Base-by-base conservation (phyloP, 1,140 invertebrate genomes). In the Drosophila punjabiensis region DNA sequence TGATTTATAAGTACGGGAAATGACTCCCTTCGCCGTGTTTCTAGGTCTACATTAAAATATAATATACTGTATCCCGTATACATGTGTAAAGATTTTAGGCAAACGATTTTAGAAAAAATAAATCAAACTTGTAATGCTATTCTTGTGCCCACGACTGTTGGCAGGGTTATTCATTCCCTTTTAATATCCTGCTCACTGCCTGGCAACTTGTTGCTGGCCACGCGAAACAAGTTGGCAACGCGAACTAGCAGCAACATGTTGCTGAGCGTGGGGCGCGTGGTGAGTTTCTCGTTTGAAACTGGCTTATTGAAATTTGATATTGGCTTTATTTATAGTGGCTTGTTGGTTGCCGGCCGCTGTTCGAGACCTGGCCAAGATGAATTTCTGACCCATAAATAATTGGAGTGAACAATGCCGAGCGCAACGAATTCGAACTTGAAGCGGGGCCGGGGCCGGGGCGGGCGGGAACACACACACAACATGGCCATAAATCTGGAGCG, bases 331-430 rank as follows among this genome's bases (percentile, higher is more conserved):
- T 74, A 64, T 55, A 43, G 33, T 56, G 41, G 30, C 50, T 53
- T 33, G n/a, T 10, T 20, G 18, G 18, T 10, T 10, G 30, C 16
- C 30, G n/a, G 24, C 60, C n/a, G 16, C 20, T 47, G 45, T 52
- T 55, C 63, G 53, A 61, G 69, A 80, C 76, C 78, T 77, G 81
- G 56, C 52, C 39, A 59, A 65, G 78, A 55, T 78, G 77, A 81
- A 75, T 81, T 82, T 79, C 43, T 79, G 81, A 76, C 81, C 85
- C 84, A 88, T 88, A 88, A 88, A 88, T 88, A 88, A 88, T 84
- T 88, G 78, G 59, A 81, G 78, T 89, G 75, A 88, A 88, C 84
- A 88, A 88, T 81, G 37, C 20, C 60, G 24, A 59, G 76, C 76
- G 81, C 61, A 87, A 67, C 71, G 67, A 80, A 82, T 79, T 62